Evolutionary conservation across 2,888 invertebrate species (phyloP).

Genomic region (Meghimatium bilineatum): DNA sequence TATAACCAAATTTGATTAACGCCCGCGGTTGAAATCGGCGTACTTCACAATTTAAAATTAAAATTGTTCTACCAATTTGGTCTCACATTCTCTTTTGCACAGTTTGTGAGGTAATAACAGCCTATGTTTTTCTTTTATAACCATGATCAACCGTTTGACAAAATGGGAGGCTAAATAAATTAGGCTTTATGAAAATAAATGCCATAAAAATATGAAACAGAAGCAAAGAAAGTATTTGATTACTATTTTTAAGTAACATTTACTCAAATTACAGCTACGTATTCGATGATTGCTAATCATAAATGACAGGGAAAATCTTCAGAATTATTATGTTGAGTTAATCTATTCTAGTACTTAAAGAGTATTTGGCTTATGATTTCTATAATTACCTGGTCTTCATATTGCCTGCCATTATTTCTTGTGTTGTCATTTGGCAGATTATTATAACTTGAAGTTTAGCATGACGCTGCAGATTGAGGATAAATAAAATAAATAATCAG

Average conservation of each 20-base stretch:
- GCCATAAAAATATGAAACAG: not conserved
- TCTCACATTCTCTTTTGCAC: too few species aligned
- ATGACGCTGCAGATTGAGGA: slow-evolving; percentile 14
- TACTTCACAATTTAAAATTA: too few species aligned
- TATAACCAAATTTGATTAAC: too few species aligned
- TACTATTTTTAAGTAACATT: not conserved
- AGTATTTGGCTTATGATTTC: not conserved
- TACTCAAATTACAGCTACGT: not conserved
- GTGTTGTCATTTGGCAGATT: not conserved
- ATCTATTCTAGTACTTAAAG: not conserved
- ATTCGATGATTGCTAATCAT: not conserved
- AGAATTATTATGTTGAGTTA: not conserved
- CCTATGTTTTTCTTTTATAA: too few species aligned
- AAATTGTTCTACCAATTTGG: too few species aligned
- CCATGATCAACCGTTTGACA: too few species aligned
- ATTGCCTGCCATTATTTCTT: slow-evolving; percentile 6
- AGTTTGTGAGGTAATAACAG: too few species aligned
- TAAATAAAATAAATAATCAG: not conserved
- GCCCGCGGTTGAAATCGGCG: too few species aligned
- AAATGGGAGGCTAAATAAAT: slow-evolving; percentile 8
- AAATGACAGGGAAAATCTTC: not conserved
- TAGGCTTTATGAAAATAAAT: not conserved
- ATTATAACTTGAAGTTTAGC: not conserved
- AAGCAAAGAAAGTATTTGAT: not conserved
- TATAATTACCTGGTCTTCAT: not conserved